Base-by-base conservation (phyloP, 2,888 invertebrate species). In the Isoperla grammatica region DNA sequence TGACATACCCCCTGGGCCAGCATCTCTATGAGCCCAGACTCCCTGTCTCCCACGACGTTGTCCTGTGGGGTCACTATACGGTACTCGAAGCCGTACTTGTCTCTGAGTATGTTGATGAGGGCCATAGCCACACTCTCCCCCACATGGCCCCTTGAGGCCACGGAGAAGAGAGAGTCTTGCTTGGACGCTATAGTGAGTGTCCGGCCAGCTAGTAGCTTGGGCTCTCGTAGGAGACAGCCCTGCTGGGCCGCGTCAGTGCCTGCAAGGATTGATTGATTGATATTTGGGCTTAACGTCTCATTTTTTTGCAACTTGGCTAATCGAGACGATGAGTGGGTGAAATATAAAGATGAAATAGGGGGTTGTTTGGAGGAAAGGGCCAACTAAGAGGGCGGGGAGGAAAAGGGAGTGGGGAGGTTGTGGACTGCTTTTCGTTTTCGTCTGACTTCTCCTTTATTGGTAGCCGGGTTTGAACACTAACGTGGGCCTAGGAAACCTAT, bases 81-180 rank as follows among this genome's bases (percentile, higher is more conserved):
- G 68, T 87, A 91, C 0, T 85, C 85, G 64, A 92, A 91, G 65
- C 88, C 85, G 65, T 84, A 85, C 67, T 83, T 84, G 57, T 82
- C 71, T 45, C 81, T 80, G 2, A 92, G 75, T 49, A 90, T 82
- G 22, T 86, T 74, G 9, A 92, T 72, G 56, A 92, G 72, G 56
- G 81, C 76, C 69, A 90, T 91, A 0, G 90, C 86, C 5, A 88
- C 84, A 0, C 92, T 92, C 1, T 68, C 71, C 0, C 89, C 90
- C 0, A 76, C 66, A 11, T 22, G 4, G 46, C 17, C 29, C 19
- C 43, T 53, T 3, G 11, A 8, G 9, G 53, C 23, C n/a, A 54
- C 17, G 0, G 35, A 17, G 1, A 45, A 43, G 23, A 53, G 35
- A 8, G 54, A 54, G 45, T 43, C 57, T 15, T 59, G 29, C 8